Conservation (phyloP, 2,888 invertebrate genomes). For the Pecten maximus region DNA sequence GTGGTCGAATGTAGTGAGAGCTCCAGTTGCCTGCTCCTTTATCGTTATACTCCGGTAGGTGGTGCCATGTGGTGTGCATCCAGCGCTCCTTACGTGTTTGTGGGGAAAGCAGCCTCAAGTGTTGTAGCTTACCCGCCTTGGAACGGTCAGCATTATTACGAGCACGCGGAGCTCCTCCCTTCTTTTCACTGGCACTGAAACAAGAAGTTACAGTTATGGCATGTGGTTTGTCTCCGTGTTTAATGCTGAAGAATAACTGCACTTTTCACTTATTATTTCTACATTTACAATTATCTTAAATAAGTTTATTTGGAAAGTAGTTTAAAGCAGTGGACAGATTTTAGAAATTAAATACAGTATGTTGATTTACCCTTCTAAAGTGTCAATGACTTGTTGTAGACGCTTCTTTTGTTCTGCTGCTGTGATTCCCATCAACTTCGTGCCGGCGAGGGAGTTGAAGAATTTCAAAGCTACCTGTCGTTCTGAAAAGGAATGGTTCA, state of each 20-base stretch:
- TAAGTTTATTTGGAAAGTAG: too few relatives aligned
- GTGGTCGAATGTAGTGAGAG: conserved; percentile 74
- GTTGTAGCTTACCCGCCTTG: conserved; percentile 35
- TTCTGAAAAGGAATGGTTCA: too few relatives aligned
- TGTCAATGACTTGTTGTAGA: conserved; percentile 67
- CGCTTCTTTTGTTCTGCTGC: conserved; percentile 67
- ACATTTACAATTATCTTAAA: too few relatives aligned
- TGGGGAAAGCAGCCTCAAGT: conserved; percentile 74
- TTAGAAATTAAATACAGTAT: too few relatives aligned
- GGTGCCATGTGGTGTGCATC: conserved; percentile 81
- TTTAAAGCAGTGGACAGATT: too few relatives aligned
- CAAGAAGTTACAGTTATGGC: background rate
- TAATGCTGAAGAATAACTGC: too few relatives aligned
- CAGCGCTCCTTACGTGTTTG: conserved; percentile 74
- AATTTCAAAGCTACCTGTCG: conserved; percentile 74
- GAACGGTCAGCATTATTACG: background rate
- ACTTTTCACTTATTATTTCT: too few relatives aligned
- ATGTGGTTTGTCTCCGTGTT: background rate
- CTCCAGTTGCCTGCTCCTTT: conserved; percentile 71
- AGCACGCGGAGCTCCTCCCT: background rate
- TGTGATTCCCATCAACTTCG: conserved; percentile 70
- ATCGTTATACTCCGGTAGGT: conserved; percentile 74
- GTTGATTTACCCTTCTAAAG: conserved; percentile 67
- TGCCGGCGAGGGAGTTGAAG: conserved; percentile 73
- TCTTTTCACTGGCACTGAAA: background rate